These are phyloP conservation scores for Saccopteryx leptura DNA, from an alignment of 2,113 vertebrate genomes.

Conservation along the genomic window DNA sequence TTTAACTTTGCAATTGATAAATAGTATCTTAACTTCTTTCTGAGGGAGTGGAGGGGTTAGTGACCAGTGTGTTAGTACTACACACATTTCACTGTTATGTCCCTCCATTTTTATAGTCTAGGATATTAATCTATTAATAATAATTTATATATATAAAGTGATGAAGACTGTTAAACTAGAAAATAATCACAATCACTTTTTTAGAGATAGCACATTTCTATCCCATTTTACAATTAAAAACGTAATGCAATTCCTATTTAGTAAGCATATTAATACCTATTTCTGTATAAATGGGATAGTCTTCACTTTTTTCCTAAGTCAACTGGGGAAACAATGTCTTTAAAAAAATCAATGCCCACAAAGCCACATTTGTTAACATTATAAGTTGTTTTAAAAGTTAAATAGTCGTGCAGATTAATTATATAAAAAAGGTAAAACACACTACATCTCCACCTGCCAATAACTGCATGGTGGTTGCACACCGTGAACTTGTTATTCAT, in stretches of 20 bases:
- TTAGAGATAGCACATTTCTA: neutral
- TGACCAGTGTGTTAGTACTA: neutral
- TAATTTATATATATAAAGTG: slow-evolving; percentile 6
- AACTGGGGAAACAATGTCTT: neutral
- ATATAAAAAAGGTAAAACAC: neutral
- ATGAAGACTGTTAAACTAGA: slow-evolving; percentile 47
- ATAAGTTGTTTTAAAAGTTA: neutral
- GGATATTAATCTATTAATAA: slow-evolving; percentile 26
- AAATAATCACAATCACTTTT: slow-evolving; percentile 6
- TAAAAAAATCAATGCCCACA: neutral
- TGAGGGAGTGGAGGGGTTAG: neutral
- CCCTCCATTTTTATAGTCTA: neutral
- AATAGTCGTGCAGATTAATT: neutral
- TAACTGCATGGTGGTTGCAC: neutral
- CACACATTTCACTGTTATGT: neutral
- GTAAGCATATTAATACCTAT: neutral
- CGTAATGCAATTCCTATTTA: neutral
- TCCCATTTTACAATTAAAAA: neutral
- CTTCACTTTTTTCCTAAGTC: slow-evolving; percentile 26
- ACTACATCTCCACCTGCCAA: neutral
- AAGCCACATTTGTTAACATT: slow-evolving; percentile 52
- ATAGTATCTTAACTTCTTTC: neutral
- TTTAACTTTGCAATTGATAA: slow-evolving; percentile 31
- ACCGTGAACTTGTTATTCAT: neutral
- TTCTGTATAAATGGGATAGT: neutral